phyloP scores from a whole-genome alignment of 2,888 invertebrate genomes.

The Spilarctia lutea region DNA sequence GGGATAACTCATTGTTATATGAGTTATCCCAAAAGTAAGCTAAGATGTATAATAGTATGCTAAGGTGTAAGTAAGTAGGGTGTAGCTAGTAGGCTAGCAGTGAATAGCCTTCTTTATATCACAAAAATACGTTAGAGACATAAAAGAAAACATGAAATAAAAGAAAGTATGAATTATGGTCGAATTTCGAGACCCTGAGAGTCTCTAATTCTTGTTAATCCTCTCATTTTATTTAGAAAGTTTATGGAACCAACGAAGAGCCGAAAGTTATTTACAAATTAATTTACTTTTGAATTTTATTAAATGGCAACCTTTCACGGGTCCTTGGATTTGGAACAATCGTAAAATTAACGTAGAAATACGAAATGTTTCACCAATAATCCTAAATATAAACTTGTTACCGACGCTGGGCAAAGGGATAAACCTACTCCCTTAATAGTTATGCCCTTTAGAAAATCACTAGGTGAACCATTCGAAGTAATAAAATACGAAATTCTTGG shows the following conservation, averaged over 20 bases:
- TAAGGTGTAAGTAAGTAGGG: too few species aligned
- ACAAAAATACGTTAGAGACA: background rate
- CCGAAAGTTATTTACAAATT: slow-evolving; percentile 8
- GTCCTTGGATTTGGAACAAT: slow-evolving; percentile 37
- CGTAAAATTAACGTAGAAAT: slow-evolving; percentile 46
- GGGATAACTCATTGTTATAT: too few species aligned
- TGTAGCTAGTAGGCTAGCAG: too few species aligned
- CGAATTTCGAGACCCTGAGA: background rate
- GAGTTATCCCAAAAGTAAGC: too few species aligned
- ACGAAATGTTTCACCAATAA: slow-evolving; percentile 53
- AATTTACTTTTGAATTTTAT: slow-evolving; percentile 44
- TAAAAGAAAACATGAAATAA: background rate
- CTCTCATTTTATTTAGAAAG: background rate
- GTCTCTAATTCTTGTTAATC: background rate
- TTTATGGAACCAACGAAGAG: background rate
- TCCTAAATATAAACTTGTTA: slow-evolving; percentile 64
- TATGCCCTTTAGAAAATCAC: slow-evolving; percentile 70
- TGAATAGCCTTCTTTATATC: background rate
- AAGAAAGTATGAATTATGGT: background rate
- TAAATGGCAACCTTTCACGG: slow-evolving; percentile 30
- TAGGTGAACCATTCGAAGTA: slow-evolving; percentile 69
- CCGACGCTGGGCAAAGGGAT: slow-evolving; percentile 58
- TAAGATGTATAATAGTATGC: too few species aligned
- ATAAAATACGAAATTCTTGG: slow-evolving; percentile 74
- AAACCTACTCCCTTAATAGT: slow-evolving; percentile 65